Evolutionary conservation across 1,140 invertebrate species (phyloP).

Genomic region (Caenorhabditis briggsae): DNA sequence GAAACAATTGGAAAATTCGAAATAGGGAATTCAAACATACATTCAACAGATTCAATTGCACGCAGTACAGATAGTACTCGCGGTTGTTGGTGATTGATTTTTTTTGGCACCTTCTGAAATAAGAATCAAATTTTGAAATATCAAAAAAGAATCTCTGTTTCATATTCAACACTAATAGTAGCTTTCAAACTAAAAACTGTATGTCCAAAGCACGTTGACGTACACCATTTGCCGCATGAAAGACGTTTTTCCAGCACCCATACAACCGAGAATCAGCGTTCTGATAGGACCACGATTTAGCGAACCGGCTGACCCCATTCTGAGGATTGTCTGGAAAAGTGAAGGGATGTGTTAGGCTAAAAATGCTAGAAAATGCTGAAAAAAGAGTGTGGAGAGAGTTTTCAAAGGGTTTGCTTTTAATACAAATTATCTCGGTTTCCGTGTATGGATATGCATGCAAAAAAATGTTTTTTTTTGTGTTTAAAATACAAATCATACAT

Average conservation of each 20-base stretch:
- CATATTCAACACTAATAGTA: too few relatives aligned
- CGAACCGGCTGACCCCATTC: conserved; percentile 32
- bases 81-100: neutral
- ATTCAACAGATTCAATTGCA: conserved; percentile 2
- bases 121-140: neutral
- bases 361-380: neutral
- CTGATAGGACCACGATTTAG: conserved; percentile 2
- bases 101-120: conserved; percentile 2
- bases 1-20: too few relatives aligned
- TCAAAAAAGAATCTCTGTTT: neutral
- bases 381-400: neutral
- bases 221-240: conserved; percentile 50
- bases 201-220: neutral
- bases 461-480: too few relatives aligned
- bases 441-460: too few relatives aligned
- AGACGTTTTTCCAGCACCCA: conserved; percentile 32
- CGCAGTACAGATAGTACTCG: conserved; percentile 16
- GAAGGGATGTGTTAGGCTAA: neutral
- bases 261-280: conserved; percentile 31
- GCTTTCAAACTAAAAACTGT: too few relatives aligned
- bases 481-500: too few relatives aligned
- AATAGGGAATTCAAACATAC: neutral
- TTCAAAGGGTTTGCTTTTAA: too few relatives aligned
- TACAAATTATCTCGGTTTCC: too few relatives aligned
- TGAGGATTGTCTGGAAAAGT: neutral